Percentiles rank a stretch among this genome's conserved stretches.
Evolutionary conservation across 2,888 invertebrate genomes (phyloP).

Genomic region (Cheilosia vernalis): DNA sequence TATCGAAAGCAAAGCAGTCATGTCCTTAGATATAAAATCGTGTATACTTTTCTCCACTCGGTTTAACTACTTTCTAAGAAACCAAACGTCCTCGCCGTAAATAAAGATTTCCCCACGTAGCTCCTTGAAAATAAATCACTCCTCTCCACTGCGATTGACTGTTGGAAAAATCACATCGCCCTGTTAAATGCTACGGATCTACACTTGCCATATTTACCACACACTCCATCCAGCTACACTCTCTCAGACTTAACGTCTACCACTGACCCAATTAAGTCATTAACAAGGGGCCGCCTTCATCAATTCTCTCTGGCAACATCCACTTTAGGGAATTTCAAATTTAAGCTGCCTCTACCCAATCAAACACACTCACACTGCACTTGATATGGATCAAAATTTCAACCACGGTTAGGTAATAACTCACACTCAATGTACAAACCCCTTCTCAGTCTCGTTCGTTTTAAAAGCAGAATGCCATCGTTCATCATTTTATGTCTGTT

Average conservation of each 20-base stretch:
- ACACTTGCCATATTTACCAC: conserved; percentile 31
- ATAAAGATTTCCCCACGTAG: not conserved
- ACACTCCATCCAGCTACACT: not conserved
- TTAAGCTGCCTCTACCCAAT: not conserved
- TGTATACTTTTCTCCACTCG: too few relatives aligned
- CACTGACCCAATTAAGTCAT: conserved; percentile 65
- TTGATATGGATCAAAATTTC: conserved; percentile 38
- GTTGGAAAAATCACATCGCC: conserved; percentile 15
- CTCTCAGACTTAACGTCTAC: conserved; percentile 18
- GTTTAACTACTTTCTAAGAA: too few relatives aligned
- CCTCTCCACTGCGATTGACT: not conserved
- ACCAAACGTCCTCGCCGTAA: too few relatives aligned
- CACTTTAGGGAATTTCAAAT: conserved; percentile 54
- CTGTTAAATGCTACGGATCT: conserved; percentile 47
- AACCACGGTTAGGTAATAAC: conserved; percentile 40
- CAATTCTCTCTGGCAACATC: conserved; percentile 38
- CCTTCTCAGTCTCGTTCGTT: conserved; percentile 18
- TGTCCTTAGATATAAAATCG: too few relatives aligned
- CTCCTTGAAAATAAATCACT: not conserved
- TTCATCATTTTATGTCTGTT: conserved; percentile 47
- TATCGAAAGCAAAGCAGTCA: too few relatives aligned
- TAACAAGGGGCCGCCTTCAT: conserved; percentile 25
- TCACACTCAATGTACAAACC: conserved; percentile 33
- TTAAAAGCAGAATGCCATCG: conserved; percentile 41
- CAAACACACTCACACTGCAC: not conserved